A percentile compares a stretch with the other conserved stretches of the same genome.
These are phyloP conservation scores for Pelagia noctiluca DNA, from an alignment of 30 jellyfish, hydroid and myxozoan species.

Conservation along the genomic window DNA sequence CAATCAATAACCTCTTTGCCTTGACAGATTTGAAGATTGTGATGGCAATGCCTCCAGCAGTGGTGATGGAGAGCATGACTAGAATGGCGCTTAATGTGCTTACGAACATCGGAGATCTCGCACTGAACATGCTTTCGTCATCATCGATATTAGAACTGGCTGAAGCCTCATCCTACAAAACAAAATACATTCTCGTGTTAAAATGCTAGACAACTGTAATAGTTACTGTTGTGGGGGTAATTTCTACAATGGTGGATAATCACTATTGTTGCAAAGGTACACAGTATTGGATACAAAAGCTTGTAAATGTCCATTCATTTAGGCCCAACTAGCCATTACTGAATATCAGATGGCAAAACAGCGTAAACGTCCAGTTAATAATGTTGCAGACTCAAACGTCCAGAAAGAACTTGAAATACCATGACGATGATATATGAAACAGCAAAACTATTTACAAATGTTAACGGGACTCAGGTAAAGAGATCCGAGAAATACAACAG, in stretches of 20 bases:
- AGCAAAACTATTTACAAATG: too few species aligned
- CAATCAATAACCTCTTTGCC: not conserved
- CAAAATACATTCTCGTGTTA: too few species aligned
- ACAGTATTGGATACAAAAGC: not conserved
- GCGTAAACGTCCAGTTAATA: too few species aligned
- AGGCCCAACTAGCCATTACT: not conserved
- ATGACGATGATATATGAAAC: too few species aligned
- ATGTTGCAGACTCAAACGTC: too few species aligned
- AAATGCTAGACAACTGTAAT: not conserved
- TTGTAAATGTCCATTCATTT: not conserved
- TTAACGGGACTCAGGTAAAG: too few species aligned
- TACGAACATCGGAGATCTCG: not conserved
- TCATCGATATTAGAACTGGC: not conserved
- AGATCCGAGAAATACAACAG: too few species aligned
- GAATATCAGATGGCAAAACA: not conserved
- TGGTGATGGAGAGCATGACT: not conserved
- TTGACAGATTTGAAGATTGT: not conserved
- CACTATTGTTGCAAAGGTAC: not conserved
- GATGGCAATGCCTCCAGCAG: not conserved
- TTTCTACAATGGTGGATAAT: not conserved
- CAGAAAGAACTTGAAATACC: too few species aligned
- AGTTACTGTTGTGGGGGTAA: not conserved
- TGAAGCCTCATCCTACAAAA: not conserved
- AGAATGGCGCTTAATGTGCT: not conserved
- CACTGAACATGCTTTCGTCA: slow-evolving; percentile 4